phyloP scores from a whole-genome alignment of 1,140 invertebrate genomes.

The Ctenoplectra terminalis region DNA sequence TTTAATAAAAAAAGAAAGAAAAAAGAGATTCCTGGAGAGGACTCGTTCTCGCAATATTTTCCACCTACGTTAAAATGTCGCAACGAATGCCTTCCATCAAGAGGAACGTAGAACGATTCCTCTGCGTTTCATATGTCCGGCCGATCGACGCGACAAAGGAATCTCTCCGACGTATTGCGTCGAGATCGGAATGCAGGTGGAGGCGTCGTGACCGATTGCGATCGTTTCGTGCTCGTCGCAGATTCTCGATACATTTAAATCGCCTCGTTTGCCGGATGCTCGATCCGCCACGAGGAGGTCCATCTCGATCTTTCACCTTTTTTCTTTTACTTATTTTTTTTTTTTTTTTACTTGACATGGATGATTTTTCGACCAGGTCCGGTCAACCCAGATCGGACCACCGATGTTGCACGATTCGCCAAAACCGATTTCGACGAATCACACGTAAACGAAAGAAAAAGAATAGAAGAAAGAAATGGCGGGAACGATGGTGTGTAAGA shows the following conservation, averaged over 20 bases:
- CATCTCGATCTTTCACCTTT: background rate
- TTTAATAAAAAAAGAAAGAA: background rate
- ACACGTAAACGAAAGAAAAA: background rate
- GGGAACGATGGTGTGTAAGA: background rate
- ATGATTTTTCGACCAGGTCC: conserved; percentile 19
- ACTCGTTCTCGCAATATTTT: conserved; percentile 9
- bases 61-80: conserved; percentile 45
- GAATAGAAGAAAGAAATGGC: background rate
- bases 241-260: conserved; percentile 76
- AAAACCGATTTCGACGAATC: conserved; percentile 19
- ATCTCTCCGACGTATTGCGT: conserved; percentile 45
- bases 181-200: conserved; percentile 63
- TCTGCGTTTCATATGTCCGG: conserved; percentile 42
- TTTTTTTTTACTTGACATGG: background rate
- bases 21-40: background rate
- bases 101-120: conserved; percentile 21
- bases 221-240: conserved; percentile 64
- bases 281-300: background rate
- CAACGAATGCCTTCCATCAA: conserved; percentile 25
- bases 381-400: conserved; percentile 18
- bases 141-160: conserved; percentile 56
- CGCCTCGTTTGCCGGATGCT: conserved; percentile 66
- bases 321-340: background rate
- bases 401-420: conserved; percentile 31
- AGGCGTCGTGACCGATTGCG: conserved; percentile 61